Evolutionary conservation across 2,888 invertebrate species (phyloP), one percentile per base, ranked within the genome.

Genomic region (Dasysyrphus tricinctus): DNA sequence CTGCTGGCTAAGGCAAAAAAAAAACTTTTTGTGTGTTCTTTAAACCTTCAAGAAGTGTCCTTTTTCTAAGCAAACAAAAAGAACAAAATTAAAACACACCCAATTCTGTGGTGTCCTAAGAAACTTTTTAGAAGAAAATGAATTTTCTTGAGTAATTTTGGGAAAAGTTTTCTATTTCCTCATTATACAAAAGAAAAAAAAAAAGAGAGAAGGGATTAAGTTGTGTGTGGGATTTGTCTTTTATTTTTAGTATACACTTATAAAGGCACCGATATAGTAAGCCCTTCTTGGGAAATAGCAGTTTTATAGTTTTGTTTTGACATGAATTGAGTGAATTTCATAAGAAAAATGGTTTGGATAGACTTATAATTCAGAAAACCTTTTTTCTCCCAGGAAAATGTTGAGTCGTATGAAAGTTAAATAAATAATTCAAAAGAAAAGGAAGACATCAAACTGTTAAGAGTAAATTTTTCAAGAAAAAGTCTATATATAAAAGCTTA

Each of bases 241-340:
- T 57, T 34, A n/a, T 32, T 8, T 56, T 56, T 32, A 7, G 3
- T 54, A 14, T 44, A 24, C 3, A 24, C 24, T 2, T 24, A 24
- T 24, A 24, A 2, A 24, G 24, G 24, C 1, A 24, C 24, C 24
- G n/a, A n/a, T 24, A 24, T 24, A 2, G 3, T 49, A 51, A 51
- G 12, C 56, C 47, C 47, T 47, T 47, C 32, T 32, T 32, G 24
- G n/a, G 6, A n/a, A 32, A 65, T 65, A 65, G 47, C 32, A 16
- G 44, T 65, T 65, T 65, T 65, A 65, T 47, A 65, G 63, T 65
- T 65, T 65, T 65, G 47, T 24, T n/a, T 63, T 65, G 63, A 65
- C 63, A 65, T 47, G 47, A 65, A n/a, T 29, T 61, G 42, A 61
- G 42, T 42, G 42, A 61, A 16, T 65, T 47, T 32, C 5, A 32